These are phyloP conservation scores for Pterostichus madidus DNA, from an alignment of 2,888 invertebrate genomes.

Conservation along the genomic window DNA sequence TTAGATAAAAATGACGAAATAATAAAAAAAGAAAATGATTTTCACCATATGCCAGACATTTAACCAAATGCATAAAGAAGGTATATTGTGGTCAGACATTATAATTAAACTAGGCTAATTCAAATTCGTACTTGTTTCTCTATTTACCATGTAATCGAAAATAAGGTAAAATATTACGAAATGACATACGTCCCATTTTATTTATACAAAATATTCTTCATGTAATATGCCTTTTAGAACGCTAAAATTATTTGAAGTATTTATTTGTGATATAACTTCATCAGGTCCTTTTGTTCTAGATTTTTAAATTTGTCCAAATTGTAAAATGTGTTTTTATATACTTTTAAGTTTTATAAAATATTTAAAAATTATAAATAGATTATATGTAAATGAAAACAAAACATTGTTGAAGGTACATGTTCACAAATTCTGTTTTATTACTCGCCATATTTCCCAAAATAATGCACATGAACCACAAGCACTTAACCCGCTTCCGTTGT, in stretches of 20 bases:
- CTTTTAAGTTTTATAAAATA: conserved; percentile 40
- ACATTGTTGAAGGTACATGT: conserved; percentile 40
- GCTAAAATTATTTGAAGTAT: conserved; percentile 31
- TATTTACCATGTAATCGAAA: conserved; percentile 22
- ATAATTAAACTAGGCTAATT: no score
- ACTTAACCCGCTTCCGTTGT: conserved; percentile 10
- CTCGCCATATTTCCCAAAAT: conserved; percentile 50
- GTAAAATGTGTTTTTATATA: conserved; percentile 38
- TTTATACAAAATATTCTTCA: conserved; percentile 26
- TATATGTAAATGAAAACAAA: conserved; percentile 35
- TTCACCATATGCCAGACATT: no score
- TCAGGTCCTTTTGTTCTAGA: conserved; percentile 35
- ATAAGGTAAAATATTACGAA: not conserved
- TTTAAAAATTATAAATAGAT: conserved; percentile 33
- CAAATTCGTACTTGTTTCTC: not conserved
- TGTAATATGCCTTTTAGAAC: conserved; percentile 21
- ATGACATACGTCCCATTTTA: conserved; percentile 36
- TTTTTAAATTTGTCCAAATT: conserved; percentile 38
- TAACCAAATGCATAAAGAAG: no score
- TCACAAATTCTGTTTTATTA: conserved; percentile 46
- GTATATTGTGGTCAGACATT: no score
- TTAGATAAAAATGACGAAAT: no score
- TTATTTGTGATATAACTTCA: conserved; percentile 16
- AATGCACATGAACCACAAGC: conserved; percentile 41
- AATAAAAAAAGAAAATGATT: no score